These are phyloP conservation scores for Pseudoips prasinana DNA, from an alignment of 2,888 invertebrate species.

Conservation along the genomic window DNA sequence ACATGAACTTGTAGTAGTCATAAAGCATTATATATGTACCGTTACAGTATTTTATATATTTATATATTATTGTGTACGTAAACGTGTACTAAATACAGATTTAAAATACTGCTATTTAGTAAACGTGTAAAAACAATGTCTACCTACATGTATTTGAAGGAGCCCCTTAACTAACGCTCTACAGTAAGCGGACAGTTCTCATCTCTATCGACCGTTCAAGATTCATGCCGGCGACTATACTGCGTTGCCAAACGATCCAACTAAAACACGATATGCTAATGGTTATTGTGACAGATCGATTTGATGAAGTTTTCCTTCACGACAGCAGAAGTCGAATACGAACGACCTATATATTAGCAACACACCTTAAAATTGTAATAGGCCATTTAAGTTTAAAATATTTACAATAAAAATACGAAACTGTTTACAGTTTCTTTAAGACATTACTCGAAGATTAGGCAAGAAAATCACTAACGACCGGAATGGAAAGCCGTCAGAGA, in stretches of 20 bases:
- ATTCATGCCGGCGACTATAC: no score
- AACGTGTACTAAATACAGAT: no score
- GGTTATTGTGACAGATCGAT: constrained; percentile 43
- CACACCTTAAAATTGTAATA: constrained; percentile 70
- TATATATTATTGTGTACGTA: no score
- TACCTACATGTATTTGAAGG: no score
- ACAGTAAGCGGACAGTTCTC: no score
- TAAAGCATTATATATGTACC: no score
- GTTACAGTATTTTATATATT: no score
- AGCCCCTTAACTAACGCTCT: no score
- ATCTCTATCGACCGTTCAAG: no score
- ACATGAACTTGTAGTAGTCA: no score
- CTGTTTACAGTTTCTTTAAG: constrained; percentile 70
- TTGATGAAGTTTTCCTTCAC: constrained; percentile 46
- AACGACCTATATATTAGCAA: constrained; percentile 69
- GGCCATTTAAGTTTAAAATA: constrained; percentile 77
- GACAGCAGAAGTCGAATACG: constrained; percentile 61
- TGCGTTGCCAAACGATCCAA: constrained; percentile 11
- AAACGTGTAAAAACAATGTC: no score
- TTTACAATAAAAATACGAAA: constrained; percentile 76
- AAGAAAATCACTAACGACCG: constrained; percentile 73
- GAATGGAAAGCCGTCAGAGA: constrained; percentile 43
- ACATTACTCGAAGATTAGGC: constrained; percentile 74
- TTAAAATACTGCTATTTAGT: no score
- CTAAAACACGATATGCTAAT: constrained; percentile 43